A percentile compares a stretch with the other conserved stretches of the same genome.
Conservation (phyloP, 2,888 invertebrate species). For the Cyaniris semiargus region DNA sequence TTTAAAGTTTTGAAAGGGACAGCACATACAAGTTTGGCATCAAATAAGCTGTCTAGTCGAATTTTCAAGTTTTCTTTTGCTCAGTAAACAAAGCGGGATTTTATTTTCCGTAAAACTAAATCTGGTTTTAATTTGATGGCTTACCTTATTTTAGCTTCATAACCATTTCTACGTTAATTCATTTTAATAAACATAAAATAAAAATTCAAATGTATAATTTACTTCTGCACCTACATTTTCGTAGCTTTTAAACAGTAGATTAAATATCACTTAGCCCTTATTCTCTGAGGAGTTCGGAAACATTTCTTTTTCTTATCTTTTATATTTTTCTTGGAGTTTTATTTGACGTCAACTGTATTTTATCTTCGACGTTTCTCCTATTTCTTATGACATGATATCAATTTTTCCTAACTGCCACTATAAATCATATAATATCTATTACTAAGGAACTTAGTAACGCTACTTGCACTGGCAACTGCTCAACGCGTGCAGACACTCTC, state of each 20-base stretch:
- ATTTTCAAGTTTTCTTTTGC: background rate
- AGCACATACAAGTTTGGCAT: background rate
- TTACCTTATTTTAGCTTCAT: background rate
- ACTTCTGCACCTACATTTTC: background rate
- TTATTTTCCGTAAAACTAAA: background rate
- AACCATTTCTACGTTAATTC: background rate
- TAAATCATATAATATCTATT: constrained; percentile 27
- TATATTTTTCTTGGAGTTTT: constrained; percentile 27
- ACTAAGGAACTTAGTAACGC: background rate
- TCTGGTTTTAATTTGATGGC: too few species aligned
- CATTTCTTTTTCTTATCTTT: constrained; percentile 20
- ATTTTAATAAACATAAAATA: too few species aligned
- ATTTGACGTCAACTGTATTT: constrained; percentile 31
- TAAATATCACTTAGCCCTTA: background rate
- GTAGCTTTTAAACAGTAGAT: background rate
- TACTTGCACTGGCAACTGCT: too few species aligned
- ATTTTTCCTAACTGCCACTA: constrained; percentile 16
- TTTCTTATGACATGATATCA: constrained; percentile 29
- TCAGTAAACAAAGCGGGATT: background rate
- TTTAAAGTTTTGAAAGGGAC: background rate
- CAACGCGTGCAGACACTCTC: too few species aligned
- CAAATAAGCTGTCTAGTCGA: background rate
- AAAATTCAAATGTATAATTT: background rate
- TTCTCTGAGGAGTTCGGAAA: constrained; percentile 6
- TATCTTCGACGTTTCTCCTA: constrained; percentile 31